Percentiles rank a stretch among this genome's conserved stretches.
phyloP scores from a whole-genome alignment of 1,140 invertebrate species.

The Drosophila repleta region DNA sequence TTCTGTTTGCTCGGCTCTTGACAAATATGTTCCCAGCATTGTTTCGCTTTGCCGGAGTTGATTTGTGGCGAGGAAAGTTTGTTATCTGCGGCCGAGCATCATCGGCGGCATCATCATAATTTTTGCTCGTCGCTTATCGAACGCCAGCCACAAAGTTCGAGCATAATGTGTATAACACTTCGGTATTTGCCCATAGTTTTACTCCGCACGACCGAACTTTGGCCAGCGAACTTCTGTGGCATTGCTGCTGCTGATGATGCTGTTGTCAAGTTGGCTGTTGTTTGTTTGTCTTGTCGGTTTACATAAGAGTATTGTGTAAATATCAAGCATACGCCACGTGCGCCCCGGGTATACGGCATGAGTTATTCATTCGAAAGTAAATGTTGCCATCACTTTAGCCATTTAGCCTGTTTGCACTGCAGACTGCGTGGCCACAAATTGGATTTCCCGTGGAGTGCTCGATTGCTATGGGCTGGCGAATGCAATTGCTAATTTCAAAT shows the following conservation, averaged over 20 bases:
- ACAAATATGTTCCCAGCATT: background rate
- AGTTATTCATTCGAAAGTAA: constrained; percentile 32
- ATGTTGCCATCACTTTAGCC: constrained; percentile 13
- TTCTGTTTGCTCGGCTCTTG: background rate
- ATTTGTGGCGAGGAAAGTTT: constrained; percentile 32
- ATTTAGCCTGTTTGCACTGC: constrained; percentile 25
- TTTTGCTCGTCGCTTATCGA: constrained; percentile 70
- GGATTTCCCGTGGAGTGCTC: constrained; percentile 24
- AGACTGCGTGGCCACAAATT: constrained; percentile 42
- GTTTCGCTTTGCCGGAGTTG: background rate
- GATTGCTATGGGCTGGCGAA: background rate
- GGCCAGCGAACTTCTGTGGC: background rate
- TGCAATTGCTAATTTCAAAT: constrained; percentile 63
- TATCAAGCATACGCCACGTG: constrained; percentile 48
- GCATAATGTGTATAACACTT: constrained; percentile 73
- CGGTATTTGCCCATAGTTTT: constrained; percentile 68
- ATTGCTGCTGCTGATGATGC: background rate
- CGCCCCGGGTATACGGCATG: constrained; percentile 2
- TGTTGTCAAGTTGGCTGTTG: constrained; percentile 12
- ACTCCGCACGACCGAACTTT: constrained; percentile 42
- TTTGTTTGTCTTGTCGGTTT: constrained; percentile 23
- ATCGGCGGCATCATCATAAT: constrained; percentile 68
- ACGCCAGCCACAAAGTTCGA: constrained; percentile 71
- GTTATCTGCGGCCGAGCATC: constrained; percentile 58
- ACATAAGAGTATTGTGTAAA: constrained; percentile 30